phyloP scores from a whole-genome alignment of 2,888 invertebrate genomes.

The Lepetodrilus schrolli region DNA sequence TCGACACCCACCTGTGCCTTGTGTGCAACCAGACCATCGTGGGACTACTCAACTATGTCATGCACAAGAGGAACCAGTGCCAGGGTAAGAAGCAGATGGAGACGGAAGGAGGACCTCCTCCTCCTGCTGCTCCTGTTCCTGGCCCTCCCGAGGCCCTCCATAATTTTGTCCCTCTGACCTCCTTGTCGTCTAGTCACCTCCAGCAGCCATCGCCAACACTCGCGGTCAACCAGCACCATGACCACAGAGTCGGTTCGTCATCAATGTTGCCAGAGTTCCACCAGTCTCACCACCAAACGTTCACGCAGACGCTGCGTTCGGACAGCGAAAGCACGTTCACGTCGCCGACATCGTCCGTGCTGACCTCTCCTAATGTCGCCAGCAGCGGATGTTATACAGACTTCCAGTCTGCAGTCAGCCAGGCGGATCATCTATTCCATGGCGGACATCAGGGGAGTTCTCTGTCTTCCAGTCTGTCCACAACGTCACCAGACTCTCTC shows the following conservation, averaged over 20 bases:
- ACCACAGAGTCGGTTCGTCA: background rate
- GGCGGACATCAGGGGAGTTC: too few relatives aligned
- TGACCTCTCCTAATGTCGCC: background rate
- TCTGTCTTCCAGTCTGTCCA: background rate
- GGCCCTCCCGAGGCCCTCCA: background rate
- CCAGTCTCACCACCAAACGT: background rate
- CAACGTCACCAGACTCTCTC: background rate
- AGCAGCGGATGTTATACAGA: background rate
- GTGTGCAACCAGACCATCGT: conserved; percentile 88
- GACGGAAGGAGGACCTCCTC: background rate
- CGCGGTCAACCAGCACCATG: background rate
- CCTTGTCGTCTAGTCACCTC: background rate
- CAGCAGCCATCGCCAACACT: background rate
- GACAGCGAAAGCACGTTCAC: background rate
- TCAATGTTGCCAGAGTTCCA: background rate
- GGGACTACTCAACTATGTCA: conserved; percentile 90
- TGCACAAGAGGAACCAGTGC: conserved; percentile 86
- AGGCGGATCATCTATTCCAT: background rate
- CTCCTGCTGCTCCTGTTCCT: background rate
- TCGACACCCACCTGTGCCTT: conserved; percentile 84
- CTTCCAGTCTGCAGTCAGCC: background rate
- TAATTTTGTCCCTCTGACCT: background rate
- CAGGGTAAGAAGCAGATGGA: conserved; percentile 41
- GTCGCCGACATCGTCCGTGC: background rate
- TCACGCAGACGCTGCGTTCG: background rate